Evolutionary conservation across 2,113 vertebrate species (phyloP), one percentile per base, ranked within the genome.

Genomic region (Panthera uncia): DNA sequence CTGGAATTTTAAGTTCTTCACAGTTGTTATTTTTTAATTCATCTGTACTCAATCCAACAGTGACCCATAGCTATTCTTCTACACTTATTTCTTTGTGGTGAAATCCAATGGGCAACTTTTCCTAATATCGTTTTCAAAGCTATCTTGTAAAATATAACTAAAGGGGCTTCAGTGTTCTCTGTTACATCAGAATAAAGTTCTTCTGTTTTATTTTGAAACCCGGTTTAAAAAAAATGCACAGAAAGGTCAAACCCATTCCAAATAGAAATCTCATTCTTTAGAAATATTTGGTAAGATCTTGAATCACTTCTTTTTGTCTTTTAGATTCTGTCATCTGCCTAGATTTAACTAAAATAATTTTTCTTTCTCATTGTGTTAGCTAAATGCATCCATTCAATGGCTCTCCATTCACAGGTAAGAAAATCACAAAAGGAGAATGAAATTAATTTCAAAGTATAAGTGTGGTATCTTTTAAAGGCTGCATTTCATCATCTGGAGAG

Each of bases 221-320:
- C 33, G 61, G 13, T 82, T 95, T 50, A 7, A 6, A 66, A 73
- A 95, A 82, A 90, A 96, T 81, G 52, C 66, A 87, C 45, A 45
- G 85, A 94, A 98, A 98, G 93, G 95, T 98, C 95, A 98, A 94
- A 94, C 86, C 65, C 79, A 96, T 91, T 98, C 84, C 76, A 96
- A 96, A 89, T 76, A 97, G 93, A 97, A 94, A 95, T 93, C 27
- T 93, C 85, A 97, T 94, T 86, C 38, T 88, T 93, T 91, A 86
- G 76, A 96, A 96, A 94, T 93, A 96, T 57, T 89, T 96, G 57
- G 88, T 92, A 96, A 87, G 41, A 97, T 95, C 55, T 96, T 57
- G 50, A 97, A 89, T 95, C 69, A 92, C 7, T 52, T 86, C 74
- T 69, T 95, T 63, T 83, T 69, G 27, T 82, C 63, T 90, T 97